Evolutionary conservation across 2,797 vertebrate species (phyloP).

Genomic region (Cetoscarus ocellatus): DNA sequence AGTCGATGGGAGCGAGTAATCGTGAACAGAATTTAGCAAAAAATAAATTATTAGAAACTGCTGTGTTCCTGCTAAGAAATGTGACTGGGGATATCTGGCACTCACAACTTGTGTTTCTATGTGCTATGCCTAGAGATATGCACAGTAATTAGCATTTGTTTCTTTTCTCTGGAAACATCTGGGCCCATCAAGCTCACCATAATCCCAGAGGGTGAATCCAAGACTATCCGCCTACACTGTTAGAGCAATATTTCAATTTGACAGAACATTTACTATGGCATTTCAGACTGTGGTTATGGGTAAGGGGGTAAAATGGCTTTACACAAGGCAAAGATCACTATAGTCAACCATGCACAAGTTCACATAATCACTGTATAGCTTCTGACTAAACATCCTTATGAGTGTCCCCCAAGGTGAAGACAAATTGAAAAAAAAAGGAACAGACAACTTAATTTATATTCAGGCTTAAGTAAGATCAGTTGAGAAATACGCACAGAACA

Average conservation of each 20-base stretch:
- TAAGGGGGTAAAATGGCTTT: slow-evolving; percentile 22
- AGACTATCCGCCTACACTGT: slow-evolving; percentile 65
- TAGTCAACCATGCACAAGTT: slow-evolving; percentile 30
- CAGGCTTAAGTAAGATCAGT: slow-evolving; percentile 43
- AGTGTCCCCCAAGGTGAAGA: slow-evolving; percentile 54
- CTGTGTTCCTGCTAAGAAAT: slow-evolving; percentile 39
- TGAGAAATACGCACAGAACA: slow-evolving; percentile 56
- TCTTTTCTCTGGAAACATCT: slow-evolving; percentile 82
- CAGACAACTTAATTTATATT: slow-evolving; percentile 65
- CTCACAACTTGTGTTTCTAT: slow-evolving; percentile 59
- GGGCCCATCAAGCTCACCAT: slow-evolving; percentile 74
- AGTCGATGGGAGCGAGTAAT: slow-evolving; percentile 18
- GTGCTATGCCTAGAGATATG: slow-evolving; percentile 69
- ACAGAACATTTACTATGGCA: slow-evolving; percentile 46
- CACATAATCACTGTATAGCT: slow-evolving; percentile 48
- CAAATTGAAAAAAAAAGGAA: slow-evolving; percentile 57
- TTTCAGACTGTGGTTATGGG: slow-evolving; percentile 29
- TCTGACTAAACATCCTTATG: slow-evolving; percentile 27
- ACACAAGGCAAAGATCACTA: slow-evolving; percentile 39
- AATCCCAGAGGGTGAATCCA: slow-evolving; percentile 74
- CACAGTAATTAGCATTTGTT: slow-evolving; percentile 82
- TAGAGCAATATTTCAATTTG: slow-evolving; percentile 60
- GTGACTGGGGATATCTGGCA: slow-evolving; percentile 56
- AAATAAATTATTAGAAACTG: slow-evolving; percentile 2
- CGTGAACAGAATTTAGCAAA: slow-evolving; percentile 30